Evolutionary conservation across 2,888 invertebrate species (phyloP), one percentile per base, ranked within the genome.

Genomic region (Girardia tigrina): DNA sequence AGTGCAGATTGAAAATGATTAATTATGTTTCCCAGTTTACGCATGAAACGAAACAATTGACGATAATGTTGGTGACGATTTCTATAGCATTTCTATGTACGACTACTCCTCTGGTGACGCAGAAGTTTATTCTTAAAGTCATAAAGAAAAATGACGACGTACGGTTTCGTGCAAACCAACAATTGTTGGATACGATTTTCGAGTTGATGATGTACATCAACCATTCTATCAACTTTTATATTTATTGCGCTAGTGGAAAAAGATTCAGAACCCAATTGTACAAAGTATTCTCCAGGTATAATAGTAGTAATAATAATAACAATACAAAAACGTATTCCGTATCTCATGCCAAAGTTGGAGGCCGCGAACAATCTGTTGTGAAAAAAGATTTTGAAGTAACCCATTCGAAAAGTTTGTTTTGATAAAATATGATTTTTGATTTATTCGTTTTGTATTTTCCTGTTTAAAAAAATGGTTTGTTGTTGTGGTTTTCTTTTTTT

Each of bases 201-300:
- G 76, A 77, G 26, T 26, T 76, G 23, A 23, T 76, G 26, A 76
- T 76, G 77, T 77, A 76, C 70, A 70, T 70, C 27, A 76, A 76
- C 42, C 77, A 76, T 29, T 56, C 76, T 8, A 71, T 77, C 20
- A 76, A 76, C 26, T 76, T 76, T 27, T 76, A 77, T 26, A 70
- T 76, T 16, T 76, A 76, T 29, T 76, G 77, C 28, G 77, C 77
- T 12, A 77, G 70, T 26, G 77, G 77, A 0, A 23, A 28, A 26
- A 8, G 70, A 77, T 76, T 76, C 28, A 27, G 77, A 26, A 77
- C n/a, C 1, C 75, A 77, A 42, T 29, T 76, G n/a, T 16, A 23
- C 6, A 56, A 16, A 56, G 23, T 56, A 8, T 56, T 56, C n/a
- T n/a, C n/a, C n/a, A n/a, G n/a, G n/a, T n/a, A n/a, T n/a, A n/a